These are phyloP conservation scores for Leptopilina boulardi DNA, from an alignment of 1,140 invertebrate genomes.

Conservation along the genomic window DNA sequence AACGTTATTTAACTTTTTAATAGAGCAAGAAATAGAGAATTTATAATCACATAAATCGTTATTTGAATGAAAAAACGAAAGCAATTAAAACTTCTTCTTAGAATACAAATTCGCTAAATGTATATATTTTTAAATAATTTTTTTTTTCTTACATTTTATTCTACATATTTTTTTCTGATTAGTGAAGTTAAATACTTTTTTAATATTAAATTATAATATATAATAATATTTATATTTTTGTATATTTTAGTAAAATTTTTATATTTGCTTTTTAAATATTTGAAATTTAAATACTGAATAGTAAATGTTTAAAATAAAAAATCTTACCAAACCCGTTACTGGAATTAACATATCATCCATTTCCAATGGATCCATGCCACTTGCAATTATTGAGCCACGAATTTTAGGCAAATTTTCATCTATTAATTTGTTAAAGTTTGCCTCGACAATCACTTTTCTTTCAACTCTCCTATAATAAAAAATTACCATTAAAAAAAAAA, in stretches of 20 bases:
- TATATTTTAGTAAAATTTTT: too few species aligned
- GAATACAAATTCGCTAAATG: too few species aligned
- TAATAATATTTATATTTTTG: too few species aligned
- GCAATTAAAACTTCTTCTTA: background rate
- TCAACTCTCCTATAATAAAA: background rate
- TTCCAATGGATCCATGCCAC: constrained; percentile 47
- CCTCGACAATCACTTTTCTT: background rate
- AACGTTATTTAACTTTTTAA: background rate
- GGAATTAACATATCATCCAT: constrained; percentile 37
- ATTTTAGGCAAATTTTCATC: constrained; percentile 44
- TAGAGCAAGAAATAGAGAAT: background rate
- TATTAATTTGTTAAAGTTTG: constrained; percentile 41
- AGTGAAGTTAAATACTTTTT: too few species aligned
- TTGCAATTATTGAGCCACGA: background rate
- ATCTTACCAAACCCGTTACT: constrained; percentile 30
- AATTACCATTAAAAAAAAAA: too few species aligned
- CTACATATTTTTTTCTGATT: too few species aligned
- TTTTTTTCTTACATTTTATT: too few species aligned
- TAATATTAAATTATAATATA: background rate
- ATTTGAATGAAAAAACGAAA: background rate
- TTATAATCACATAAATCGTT: background rate
- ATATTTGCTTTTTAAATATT: constrained; percentile 5
- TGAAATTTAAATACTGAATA: background rate
- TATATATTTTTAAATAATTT: too few species aligned
- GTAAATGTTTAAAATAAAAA: background rate